phyloP scores from a whole-genome alignment of 1,140 invertebrate species.

The Drosophila trapezifrons region DNA sequence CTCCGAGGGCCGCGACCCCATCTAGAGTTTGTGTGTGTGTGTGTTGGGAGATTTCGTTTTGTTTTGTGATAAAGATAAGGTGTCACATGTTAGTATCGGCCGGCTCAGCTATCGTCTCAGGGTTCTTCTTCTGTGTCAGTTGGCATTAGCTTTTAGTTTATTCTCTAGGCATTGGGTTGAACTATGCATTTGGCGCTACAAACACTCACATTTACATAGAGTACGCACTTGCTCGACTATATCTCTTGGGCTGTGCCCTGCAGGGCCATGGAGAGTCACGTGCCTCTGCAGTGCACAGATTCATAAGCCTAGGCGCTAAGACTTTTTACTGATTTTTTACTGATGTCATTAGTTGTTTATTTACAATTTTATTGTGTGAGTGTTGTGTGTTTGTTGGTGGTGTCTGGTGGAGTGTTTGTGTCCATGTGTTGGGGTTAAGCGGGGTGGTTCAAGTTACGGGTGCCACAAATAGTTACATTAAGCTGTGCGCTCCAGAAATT shows the following conservation, averaged over 20 bases:
- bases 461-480: conserved; percentile 51
- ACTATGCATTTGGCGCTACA: conserved; percentile 58
- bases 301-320: conserved; percentile 65
- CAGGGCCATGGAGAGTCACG: conserved; percentile 8
- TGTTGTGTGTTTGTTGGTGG: conserved; percentile 18
- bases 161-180: conserved; percentile 57
- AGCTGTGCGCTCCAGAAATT: conserved; percentile 48
- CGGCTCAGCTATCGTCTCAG: conserved; percentile 10
- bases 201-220: conserved; percentile 61
- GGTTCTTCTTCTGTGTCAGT: conserved; percentile 23
- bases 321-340: conserved; percentile 77
- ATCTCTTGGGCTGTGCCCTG: conserved; percentile 31
- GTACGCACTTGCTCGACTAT: conserved; percentile 43
- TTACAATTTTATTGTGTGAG: conserved; percentile 49
- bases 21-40: conserved; percentile 54
- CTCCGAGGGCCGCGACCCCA: conserved; percentile 84
- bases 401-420: conserved; percentile 16
- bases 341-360: conserved; percentile 64
- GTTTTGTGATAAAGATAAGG: conserved; percentile 47
- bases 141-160: conserved; percentile 41
- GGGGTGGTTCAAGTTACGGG: conserved; percentile 39
- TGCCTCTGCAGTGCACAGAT: conserved; percentile 46
- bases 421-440: conserved; percentile 58
- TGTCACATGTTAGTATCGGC: conserved; percentile 53
- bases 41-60: conserved; percentile 17